These are phyloP conservation scores for Zaprionus bogoriensis DNA, from an alignment of 2,888 invertebrate species.

Conservation along the genomic window DNA sequence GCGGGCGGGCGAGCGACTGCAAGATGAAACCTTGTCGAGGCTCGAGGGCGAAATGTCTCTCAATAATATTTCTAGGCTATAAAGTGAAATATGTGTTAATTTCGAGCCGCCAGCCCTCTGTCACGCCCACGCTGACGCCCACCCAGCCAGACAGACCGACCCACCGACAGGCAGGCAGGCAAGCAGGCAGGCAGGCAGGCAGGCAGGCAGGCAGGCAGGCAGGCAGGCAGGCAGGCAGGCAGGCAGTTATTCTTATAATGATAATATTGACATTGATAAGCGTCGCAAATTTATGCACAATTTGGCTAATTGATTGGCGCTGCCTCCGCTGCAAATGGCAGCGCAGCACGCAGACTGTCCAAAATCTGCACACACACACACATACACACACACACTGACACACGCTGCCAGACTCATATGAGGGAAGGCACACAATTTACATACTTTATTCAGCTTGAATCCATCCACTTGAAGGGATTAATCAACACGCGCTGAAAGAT, in stretches of 20 bases:
- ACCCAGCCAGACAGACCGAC: slow-evolving; percentile 11
- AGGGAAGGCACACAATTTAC: slow-evolving; percentile 5
- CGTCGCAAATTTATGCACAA: slow-evolving; percentile 77
- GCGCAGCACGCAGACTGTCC: slow-evolving; percentile 43
- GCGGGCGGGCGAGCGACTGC: neutral
- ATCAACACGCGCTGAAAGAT: neutral
- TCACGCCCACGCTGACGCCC: slow-evolving; percentile 27
- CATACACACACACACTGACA: neutral
- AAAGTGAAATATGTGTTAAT: slow-evolving; percentile 76
- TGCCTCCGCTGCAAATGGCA: slow-evolving; percentile 47
- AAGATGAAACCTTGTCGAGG: slow-evolving; percentile 21
- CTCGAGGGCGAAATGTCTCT: slow-evolving; percentile 25
- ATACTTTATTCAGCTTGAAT: slow-evolving; percentile 1
- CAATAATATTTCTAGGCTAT: slow-evolving; percentile 68
- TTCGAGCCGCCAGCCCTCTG: slow-evolving; percentile 37
- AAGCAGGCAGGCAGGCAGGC: neutral
- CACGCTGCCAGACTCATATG: neutral
- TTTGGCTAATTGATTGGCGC: slow-evolving; percentile 75
- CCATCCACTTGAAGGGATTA: slow-evolving; percentile 1
- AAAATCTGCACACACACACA: slow-evolving; percentile 16
- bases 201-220: slow-evolving; percentile 1
- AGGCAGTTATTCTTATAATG: slow-evolving; percentile 66
- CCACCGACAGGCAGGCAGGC: neutral
- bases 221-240: neutral
- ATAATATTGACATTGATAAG: slow-evolving; percentile 78